Evolutionary conservation across 2,888 invertebrate genomes (phyloP).

Genomic region (Calameuta pallipes): DNA sequence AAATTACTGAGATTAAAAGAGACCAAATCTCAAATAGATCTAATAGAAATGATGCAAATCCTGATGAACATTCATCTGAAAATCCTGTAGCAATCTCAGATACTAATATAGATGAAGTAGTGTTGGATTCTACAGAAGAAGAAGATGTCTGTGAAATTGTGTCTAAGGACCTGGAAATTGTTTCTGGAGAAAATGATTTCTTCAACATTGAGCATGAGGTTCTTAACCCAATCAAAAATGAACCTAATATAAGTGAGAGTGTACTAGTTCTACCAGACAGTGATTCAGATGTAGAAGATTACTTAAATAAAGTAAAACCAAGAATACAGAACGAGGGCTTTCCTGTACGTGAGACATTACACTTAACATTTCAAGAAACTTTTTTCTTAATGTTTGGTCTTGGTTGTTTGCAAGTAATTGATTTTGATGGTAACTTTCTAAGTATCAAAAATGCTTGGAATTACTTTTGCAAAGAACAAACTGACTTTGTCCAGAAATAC

Average conservation of each 20-base stretch:
- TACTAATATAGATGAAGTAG: conserved; percentile 40
- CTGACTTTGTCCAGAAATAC: conserved; percentile 76
- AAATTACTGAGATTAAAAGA: conserved; percentile 8
- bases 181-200: conserved; percentile 41
- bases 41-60: conserved; percentile 2
- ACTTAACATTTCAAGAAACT: conserved; percentile 81
- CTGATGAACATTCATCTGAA: not conserved
- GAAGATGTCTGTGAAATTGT: conserved; percentile 49
- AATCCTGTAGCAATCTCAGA: not conserved
- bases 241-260: not conserved
- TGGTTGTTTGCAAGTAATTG: conserved; percentile 74
- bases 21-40: not conserved
- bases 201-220: conserved; percentile 43
- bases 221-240: conserved; percentile 48
- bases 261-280: conserved; percentile 75
- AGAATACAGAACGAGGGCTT: conserved; percentile 72
- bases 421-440: conserved; percentile 68
- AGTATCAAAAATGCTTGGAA: conserved; percentile 71
- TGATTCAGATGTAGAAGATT: conserved; percentile 74
- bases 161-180: conserved; percentile 32
- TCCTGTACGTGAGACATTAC: conserved; percentile 73
- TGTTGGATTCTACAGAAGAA: conserved; percentile 50
- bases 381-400: conserved; percentile 78
- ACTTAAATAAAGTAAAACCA: conserved; percentile 72
- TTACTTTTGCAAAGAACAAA: conserved; percentile 71